A percentile compares a stretch with the other conserved stretches of the same genome.
These are phyloP conservation scores for Hypolimnas misippus DNA, from an alignment of 2,888 invertebrate species.

Conservation along the genomic window DNA sequence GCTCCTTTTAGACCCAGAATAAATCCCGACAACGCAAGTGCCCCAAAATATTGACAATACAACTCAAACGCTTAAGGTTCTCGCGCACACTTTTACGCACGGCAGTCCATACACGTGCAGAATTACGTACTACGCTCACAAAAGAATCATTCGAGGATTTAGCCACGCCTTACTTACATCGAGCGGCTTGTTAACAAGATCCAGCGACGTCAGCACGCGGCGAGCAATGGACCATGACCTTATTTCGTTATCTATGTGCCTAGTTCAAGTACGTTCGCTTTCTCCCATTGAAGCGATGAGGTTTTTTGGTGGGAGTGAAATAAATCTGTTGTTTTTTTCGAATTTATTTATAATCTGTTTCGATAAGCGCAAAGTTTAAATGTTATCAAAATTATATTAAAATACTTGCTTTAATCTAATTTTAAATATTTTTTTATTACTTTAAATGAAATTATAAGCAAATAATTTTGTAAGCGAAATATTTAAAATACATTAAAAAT, in stretches of 20 bases:
- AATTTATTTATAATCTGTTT: neutral
- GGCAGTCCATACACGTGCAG: conserved; percentile 9
- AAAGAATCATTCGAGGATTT: conserved; percentile 20
- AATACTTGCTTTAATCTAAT: no score
- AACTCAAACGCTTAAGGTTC: conserved; percentile 1
- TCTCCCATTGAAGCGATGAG: conserved; percentile 44
- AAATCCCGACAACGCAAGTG: neutral
- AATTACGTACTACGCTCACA: conserved; percentile 8
- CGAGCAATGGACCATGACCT: conserved; percentile 66
- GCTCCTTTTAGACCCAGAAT: no score
- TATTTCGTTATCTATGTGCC: conserved; percentile 69
- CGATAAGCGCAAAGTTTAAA: no score
- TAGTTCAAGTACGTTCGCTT: conserved; percentile 71
- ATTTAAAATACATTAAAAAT: no score
- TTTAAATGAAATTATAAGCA: no score
- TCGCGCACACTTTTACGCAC: conserved; percentile 7
- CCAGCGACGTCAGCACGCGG: conserved; percentile 52
- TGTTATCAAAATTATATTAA: no score
- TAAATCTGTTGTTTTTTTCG: no score
- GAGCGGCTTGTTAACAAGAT: conserved; percentile 35
- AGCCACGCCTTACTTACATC: conserved; percentile 36
- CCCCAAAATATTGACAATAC: neutral
- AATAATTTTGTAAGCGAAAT: no score
- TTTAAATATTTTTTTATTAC: no score
- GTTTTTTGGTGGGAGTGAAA: neutral